These are phyloP conservation scores for Delichon dasypus DNA, from an alignment of 2,797 vertebrate species.

Conservation along the genomic window DNA sequence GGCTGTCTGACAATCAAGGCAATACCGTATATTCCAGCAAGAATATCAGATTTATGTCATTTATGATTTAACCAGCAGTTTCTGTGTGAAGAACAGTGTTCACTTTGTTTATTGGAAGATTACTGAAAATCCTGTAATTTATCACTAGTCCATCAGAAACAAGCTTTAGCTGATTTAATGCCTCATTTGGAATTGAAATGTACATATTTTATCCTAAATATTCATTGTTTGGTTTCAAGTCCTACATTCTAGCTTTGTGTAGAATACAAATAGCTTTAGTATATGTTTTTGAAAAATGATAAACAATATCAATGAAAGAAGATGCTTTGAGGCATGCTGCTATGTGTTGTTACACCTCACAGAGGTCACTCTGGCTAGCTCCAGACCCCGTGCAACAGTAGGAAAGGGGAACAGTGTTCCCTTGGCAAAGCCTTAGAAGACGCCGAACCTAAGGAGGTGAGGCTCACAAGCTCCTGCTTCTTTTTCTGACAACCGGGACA, in stretches of 20 bases:
- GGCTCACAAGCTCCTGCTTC: no score
- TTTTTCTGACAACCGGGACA: no score
- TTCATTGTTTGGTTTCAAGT: constrained; percentile 53
- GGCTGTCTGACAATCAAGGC: constrained; percentile 32
- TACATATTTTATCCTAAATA: constrained; percentile 53
- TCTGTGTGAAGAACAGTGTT: constrained; percentile 59
- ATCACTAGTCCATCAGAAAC: constrained; percentile 61
- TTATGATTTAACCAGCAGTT: constrained; percentile 54
- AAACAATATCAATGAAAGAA: constrained; percentile 32
- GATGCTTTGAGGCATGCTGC: neutral
- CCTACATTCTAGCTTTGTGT: constrained; percentile 31
- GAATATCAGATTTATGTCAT: constrained; percentile 20
- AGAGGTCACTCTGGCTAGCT: no score
- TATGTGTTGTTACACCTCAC: neutral
- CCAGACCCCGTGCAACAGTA: no score
- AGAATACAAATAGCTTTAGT: constrained; percentile 27
- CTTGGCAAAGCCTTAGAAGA: no score
- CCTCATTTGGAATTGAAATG: constrained; percentile 54
- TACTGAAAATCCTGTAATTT: constrained; percentile 72
- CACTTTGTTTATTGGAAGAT: constrained; percentile 72
- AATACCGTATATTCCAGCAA: constrained; percentile 51
- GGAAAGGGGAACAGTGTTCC: no score
- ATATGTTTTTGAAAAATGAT: constrained; percentile 45
- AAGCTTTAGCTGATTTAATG: constrained; percentile 57
- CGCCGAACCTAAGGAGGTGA: no score